phyloP scores from a whole-genome alignment of 2,797 vertebrate species.

The Poeciliopsis presidionis region DNA sequence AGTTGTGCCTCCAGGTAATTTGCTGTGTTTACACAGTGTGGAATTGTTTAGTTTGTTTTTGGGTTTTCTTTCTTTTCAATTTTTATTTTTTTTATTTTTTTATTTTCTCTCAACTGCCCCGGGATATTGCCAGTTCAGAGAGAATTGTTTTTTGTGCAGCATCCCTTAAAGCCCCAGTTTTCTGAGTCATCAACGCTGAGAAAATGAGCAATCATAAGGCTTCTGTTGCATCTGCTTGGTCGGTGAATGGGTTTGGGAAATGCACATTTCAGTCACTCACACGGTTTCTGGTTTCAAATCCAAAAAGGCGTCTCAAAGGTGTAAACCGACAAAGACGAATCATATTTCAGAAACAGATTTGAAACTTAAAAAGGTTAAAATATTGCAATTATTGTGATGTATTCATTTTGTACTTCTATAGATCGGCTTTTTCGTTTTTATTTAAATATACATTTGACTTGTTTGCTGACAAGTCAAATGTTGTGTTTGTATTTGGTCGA shows the following conservation, averaged over 20 bases:
- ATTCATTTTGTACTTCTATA: background rate
- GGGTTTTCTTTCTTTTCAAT: slow-evolving; percentile 44
- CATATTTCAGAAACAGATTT: background rate
- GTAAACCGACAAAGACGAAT: background rate
- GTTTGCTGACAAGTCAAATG: slow-evolving; percentile 5
- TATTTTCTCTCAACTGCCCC: slow-evolving; percentile 49
- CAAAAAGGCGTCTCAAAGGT: background rate
- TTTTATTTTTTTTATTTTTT: slow-evolving; percentile 42
- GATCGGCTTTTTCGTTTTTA: background rate
- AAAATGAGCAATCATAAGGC: slow-evolving; percentile 41
- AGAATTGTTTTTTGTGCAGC: slow-evolving; percentile 45
- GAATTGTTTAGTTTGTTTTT: slow-evolving; percentile 50
- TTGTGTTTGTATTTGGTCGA: slow-evolving; percentile 19
- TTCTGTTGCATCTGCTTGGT: slow-evolving; percentile 27
- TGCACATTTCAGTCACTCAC: background rate
- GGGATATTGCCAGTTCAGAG: slow-evolving; percentile 52
- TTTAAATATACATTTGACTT: background rate
- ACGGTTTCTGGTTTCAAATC: background rate
- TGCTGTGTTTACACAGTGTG: slow-evolving; percentile 40
- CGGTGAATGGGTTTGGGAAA: slow-evolving; percentile 8
- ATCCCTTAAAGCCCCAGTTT: slow-evolving; percentile 26
- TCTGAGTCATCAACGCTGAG: slow-evolving; percentile 15
- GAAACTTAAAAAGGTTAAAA: background rate
- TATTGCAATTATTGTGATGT: background rate
- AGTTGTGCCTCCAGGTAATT: slow-evolving; percentile 55